Evolutionary conservation across 2,888 invertebrate genomes (phyloP).

Genomic region (Yponomeuta malinellus): DNA sequence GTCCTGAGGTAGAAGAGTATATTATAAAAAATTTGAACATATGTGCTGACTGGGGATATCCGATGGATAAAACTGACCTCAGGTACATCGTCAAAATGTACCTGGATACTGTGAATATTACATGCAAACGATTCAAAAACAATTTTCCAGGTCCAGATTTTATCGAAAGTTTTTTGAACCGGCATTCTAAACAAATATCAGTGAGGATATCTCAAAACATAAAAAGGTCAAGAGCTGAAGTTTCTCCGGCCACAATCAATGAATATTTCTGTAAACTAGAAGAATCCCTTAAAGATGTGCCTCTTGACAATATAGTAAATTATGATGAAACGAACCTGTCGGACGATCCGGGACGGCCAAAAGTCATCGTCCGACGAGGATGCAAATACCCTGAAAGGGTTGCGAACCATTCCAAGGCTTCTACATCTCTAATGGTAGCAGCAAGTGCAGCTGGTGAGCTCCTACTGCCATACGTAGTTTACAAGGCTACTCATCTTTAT

Average conservation of each 20-base stretch:
- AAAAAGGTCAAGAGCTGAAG: background rate
- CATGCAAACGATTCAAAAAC: conserved; percentile 1
- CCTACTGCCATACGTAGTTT: background rate
- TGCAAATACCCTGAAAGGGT: conserved; percentile 10
- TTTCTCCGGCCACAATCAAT: conserved; percentile 4
- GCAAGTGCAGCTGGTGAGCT: no score
- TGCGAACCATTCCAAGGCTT: background rate
- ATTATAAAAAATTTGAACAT: conserved; percentile 5
- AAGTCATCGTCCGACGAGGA: conserved; percentile 10
- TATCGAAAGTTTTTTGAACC: background rate
- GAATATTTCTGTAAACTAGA: conserved; percentile 8
- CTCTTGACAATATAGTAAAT: conserved; percentile 10
- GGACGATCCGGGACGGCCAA: conserved; percentile 11
- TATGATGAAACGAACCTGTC: conserved; percentile 13
- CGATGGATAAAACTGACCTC: conserved; percentile 22
- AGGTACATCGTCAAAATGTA: conserved; percentile 25
- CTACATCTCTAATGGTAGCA: background rate
- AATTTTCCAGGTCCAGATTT: background rate
- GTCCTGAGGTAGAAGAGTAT: no score
- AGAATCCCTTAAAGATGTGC: background rate
- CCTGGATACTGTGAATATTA: conserved; percentile 21
- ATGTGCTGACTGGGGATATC: conserved; percentile 15
- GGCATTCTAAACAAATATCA: background rate
- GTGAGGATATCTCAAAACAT: background rate
- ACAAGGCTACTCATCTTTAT: background rate